A percentile compares a stretch with the other conserved stretches of the same genome.
Conservation (phyloP, 1,140 invertebrate genomes). For the Megalopta genalis region DNA sequence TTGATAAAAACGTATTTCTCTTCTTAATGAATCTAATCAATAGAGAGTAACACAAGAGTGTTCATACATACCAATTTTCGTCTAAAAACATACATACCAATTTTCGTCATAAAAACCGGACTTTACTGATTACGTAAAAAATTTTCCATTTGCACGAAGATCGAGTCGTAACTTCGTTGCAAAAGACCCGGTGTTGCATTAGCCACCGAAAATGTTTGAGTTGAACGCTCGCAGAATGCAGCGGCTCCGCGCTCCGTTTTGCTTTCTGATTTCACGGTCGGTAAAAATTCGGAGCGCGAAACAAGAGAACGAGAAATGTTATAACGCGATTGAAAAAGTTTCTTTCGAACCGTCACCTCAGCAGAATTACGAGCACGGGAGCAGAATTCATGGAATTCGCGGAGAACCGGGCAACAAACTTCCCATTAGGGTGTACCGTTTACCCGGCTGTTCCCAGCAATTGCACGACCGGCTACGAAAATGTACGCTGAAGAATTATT, state of each 20-base stretch:
- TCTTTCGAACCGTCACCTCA: neutral
- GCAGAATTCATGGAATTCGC: conserved; percentile 24
- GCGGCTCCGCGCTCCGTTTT: neutral
- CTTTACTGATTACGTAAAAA: too few species aligned
- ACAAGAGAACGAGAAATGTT: neutral
- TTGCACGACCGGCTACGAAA: conserved; percentile 13
- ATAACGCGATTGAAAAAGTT: conserved; percentile 30
- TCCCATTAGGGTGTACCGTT: conserved; percentile 29
- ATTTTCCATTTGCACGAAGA: too few species aligned
- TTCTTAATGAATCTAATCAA: too few species aligned
- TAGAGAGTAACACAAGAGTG: too few species aligned
- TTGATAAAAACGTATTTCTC: too few species aligned
- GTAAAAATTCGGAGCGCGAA: neutral
- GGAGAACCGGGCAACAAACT: conserved; percentile 28
- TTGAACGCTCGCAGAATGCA: too few species aligned
- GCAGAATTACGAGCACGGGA: neutral
- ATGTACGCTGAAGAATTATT: conserved; percentile 38
- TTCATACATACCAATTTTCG: too few species aligned
- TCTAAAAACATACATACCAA: too few species aligned
- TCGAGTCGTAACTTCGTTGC: too few species aligned
- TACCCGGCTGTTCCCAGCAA: conserved; percentile 19
- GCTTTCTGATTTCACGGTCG: neutral
- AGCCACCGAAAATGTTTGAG: too few species aligned
- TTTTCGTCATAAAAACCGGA: too few species aligned
- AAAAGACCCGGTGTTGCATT: too few species aligned